A percentile compares a stretch with the other conserved stretches of the same genome.
Conservation (phyloP, 23 tunicate genomes). For the Clavelina lepadiformis region DNA sequence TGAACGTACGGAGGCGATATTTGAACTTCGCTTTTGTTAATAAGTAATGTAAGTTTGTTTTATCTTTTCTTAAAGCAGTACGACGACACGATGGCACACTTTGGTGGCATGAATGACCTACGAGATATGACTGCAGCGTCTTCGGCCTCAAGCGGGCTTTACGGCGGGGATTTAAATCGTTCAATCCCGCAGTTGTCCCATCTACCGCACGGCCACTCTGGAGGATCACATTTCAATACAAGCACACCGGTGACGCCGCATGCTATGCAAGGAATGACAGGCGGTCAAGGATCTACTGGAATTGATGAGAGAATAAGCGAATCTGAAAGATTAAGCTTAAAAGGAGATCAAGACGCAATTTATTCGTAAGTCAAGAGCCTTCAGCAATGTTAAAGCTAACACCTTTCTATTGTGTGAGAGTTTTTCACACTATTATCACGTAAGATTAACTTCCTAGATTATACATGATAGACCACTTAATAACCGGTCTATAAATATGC, state of each 20-base stretch:
- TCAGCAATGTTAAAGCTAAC: too few species aligned
- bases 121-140: slow-evolving; percentile 49
- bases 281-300: slow-evolving; percentile 25
- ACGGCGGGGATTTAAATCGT: slow-evolving; percentile 79
- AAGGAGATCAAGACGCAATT: slow-evolving; percentile 72
- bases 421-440: too few species aligned
- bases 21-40: neutral
- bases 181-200: slow-evolving; percentile 62
- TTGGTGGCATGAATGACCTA: slow-evolving; percentile 52
- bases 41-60: neutral
- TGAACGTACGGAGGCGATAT: neutral
- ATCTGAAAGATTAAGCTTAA: slow-evolving; percentile 41
- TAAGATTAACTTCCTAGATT: too few species aligned
- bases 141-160: slow-evolving; percentile 59
- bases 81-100: slow-evolving; percentile 81
- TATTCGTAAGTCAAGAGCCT: slow-evolving; percentile 89
- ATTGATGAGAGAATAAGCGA: slow-evolving; percentile 59
- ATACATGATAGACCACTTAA: too few species aligned
- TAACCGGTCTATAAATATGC: too few species aligned
- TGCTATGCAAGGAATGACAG: slow-evolving; percentile 26
- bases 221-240: slow-evolving; percentile 37
- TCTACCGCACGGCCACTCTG: slow-evolving; percentile 48
- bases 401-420: too few species aligned
- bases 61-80: slow-evolving; percentile 40
- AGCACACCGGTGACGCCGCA: slow-evolving; percentile 27